These are phyloP conservation scores for Lasioglossum baleicum DNA, from an alignment of 1,140 invertebrate genomes.

Conservation along the genomic window DNA sequence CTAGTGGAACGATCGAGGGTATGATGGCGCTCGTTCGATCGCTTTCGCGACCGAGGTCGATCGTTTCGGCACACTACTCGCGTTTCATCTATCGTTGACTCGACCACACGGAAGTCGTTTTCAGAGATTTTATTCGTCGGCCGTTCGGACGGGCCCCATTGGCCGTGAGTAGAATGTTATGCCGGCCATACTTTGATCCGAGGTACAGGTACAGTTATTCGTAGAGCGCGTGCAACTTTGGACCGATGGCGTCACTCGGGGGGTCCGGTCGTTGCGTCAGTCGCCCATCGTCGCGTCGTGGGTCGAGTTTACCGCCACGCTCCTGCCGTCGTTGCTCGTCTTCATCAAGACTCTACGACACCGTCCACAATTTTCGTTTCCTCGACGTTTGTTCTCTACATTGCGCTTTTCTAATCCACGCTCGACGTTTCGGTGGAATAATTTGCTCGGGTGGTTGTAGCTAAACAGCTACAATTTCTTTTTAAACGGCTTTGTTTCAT, in stretches of 20 bases:
- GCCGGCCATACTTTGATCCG: slow-evolving; percentile 34
- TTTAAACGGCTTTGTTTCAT: too few species aligned
- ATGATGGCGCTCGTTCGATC: not conserved
- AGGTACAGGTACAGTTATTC: slow-evolving; percentile 65
- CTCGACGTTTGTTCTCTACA: too few species aligned
- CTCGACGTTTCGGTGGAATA: too few species aligned
- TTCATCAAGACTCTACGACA: too few species aligned
- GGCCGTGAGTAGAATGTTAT: not conserved
- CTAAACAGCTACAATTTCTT: too few species aligned
- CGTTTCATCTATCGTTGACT: not conserved
- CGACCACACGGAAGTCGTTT: not conserved
- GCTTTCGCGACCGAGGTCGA: not conserved
- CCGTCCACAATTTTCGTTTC: too few species aligned
- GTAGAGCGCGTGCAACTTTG: slow-evolving; percentile 55
- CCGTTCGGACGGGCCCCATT: too few species aligned
- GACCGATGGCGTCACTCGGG: slow-evolving; percentile 58
- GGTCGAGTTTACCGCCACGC: not conserved
- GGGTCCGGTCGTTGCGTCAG: not conserved
- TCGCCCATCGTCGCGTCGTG: slow-evolving; percentile 24
- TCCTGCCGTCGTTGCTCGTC: too few species aligned
- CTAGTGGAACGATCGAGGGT: not conserved
- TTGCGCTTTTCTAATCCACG: too few species aligned
- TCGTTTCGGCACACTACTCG: not conserved
- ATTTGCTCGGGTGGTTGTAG: too few species aligned
- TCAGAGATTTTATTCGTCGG: not conserved